Evolutionary conservation across 92 coral and sea anemone species (phyloP), one percentile per base, ranked within the genome.

Genomic region (Epizoanthus rinbou): DNA sequence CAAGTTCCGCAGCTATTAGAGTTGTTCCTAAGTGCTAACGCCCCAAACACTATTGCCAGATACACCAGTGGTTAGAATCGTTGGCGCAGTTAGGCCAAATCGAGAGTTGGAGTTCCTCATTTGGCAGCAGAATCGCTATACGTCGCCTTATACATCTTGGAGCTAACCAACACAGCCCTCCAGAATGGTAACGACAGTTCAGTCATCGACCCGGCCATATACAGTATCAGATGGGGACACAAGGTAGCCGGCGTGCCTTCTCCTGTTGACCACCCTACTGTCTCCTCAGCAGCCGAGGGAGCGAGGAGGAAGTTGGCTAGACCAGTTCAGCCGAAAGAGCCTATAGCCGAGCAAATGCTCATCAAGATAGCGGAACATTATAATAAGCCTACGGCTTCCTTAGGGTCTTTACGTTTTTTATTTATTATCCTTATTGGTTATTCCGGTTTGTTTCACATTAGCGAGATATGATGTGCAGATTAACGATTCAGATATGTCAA

Each of bases 181-280:
- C 60, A 60, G 5, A 43, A 16, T 28, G 62, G 45, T 15, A 58
- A 73, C n/a, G 76, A 59, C 17, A 72, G 76, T 72, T 28, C 59
- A 14, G 33, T 72, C 37, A 70, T 84, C 14, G 87, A 84, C 52
- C 60, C 87, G 19, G 89, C 89, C 43, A 25, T 86, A 31, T 86
- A 80, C 47, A 86, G 89, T 52, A 86, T 86, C 6, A 43, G 86
- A 62, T 86, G 81, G 89, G 82, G 66, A 37, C 75, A 86, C 60
- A 56, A 15, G 43, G 2, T 74, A 16, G 74, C 87, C 25, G 87
- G 82, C 63, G 23, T 75, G 43, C 64, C 86, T 47, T 80, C 86
- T 62, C 86, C 89, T 15, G 58, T 39, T 37, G 89, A 86, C 56
- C 83, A 86, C 79, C 82, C 89, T 33, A 5, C 70, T 74, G 89